Evolutionary conservation across 64 coral and sea anemone species (phyloP).

Genomic region (Actinia tenebrosa): DNA sequence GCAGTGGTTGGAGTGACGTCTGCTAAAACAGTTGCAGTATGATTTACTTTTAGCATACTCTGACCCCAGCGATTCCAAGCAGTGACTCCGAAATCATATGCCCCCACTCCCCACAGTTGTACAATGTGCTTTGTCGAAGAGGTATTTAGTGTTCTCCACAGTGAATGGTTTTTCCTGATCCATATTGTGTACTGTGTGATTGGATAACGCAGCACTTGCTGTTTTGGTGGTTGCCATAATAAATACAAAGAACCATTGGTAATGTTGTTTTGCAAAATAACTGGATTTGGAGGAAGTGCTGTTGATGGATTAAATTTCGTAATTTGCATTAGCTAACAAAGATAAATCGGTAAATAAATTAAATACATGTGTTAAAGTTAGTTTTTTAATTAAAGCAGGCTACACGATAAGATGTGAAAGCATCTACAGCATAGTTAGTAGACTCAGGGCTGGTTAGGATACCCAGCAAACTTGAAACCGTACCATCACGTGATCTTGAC

Average conservation of each 20-base stretch:
- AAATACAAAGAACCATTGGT: neutral
- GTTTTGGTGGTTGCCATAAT: neutral
- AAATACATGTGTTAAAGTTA: too few relatives aligned
- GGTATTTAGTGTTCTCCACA: neutral
- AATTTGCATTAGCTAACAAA: too few relatives aligned
- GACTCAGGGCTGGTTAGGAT: too few relatives aligned
- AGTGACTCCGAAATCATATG: neutral
- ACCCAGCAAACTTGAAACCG: too few relatives aligned
- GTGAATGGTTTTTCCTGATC: neutral
- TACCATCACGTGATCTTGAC: too few relatives aligned
- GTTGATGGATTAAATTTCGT: neutral
- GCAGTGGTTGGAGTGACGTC: neutral
- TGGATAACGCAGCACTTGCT: neutral
- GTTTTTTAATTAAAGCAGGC: too few relatives aligned
- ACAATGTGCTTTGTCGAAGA: neutral
- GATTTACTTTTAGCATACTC: neutral
- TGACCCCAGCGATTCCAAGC: slow-evolving; percentile 5
- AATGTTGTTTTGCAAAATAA: neutral
- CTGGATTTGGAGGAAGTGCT: neutral
- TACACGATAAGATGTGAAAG: too few relatives aligned
- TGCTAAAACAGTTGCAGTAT: neutral
- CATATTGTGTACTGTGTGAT: neutral
- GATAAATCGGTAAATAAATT: too few relatives aligned
- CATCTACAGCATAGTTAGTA: too few relatives aligned
- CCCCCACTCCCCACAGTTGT: neutral